These are phyloP conservation scores for Bedellia somnulentella DNA, from an alignment of 2,888 invertebrate genomes.

Conservation along the genomic window DNA sequence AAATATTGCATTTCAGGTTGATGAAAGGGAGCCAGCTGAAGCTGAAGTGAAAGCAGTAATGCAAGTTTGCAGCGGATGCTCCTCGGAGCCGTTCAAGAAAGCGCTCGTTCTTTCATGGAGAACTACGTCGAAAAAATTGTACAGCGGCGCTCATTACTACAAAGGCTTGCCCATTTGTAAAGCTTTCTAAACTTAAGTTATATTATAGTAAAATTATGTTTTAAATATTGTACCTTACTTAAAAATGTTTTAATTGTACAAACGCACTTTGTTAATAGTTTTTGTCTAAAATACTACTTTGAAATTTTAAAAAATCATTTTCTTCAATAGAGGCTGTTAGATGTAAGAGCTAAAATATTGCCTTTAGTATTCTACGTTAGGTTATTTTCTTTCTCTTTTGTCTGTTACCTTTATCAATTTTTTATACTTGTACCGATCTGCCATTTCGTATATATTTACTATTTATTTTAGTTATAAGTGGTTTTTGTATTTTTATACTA, in stretches of 20 bases:
- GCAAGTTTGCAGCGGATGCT: conserved; percentile 75
- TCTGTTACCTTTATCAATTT: too few relatives aligned
- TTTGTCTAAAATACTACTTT: background rate
- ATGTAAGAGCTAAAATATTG: too few relatives aligned
- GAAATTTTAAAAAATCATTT: conserved; percentile 3
- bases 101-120: conserved; percentile 80
- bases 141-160: conserved; percentile 70
- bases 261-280: too few relatives aligned
- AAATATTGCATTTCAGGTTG: conserved; percentile 41
- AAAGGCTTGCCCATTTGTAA: conserved; percentile 68
- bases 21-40: conserved; percentile 81
- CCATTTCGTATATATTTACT: too few relatives aligned
- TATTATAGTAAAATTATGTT: background rate
- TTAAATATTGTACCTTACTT: too few relatives aligned
- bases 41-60: conserved; percentile 81
- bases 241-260: too few relatives aligned
- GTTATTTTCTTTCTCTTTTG: too few relatives aligned
- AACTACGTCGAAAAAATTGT: conserved; percentile 68
- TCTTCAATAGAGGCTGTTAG: too few relatives aligned
- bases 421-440: too few relatives aligned
- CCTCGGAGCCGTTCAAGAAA: conserved; percentile 77
- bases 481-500: too few relatives aligned
- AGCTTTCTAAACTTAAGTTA: conserved; percentile 45
- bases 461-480: too few relatives aligned
- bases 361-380: too few relatives aligned